A percentile compares a stretch with the other conserved stretches of the same genome.
Evolutionary conservation across 1,140 invertebrate species (phyloP).

Genomic region (Bombus terrestris): DNA sequence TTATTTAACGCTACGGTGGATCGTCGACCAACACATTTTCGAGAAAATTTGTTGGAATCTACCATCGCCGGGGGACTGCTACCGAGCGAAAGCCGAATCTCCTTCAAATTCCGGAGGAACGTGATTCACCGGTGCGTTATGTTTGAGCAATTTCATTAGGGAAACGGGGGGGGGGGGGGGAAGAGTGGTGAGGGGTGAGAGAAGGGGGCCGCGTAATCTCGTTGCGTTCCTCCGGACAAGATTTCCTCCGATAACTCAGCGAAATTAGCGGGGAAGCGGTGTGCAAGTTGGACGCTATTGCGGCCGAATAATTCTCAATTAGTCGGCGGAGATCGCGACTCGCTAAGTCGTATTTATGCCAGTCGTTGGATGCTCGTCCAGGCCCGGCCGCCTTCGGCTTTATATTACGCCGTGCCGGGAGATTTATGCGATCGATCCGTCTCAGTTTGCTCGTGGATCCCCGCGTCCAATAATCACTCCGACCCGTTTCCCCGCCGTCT

Average conservation of each 20-base stretch:
- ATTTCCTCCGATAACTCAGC: slow-evolving; percentile 59
- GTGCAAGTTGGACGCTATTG: slow-evolving; percentile 60
- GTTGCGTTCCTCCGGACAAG: slow-evolving; percentile 51
- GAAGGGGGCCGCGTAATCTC: slow-evolving; percentile 11
- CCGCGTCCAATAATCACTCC: slow-evolving; percentile 52
- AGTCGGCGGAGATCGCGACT: slow-evolving; percentile 67
- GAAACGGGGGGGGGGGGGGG: too few relatives aligned
- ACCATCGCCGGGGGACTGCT: not conserved
- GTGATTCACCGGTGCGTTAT: slow-evolving; percentile 10
- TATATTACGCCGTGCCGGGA: slow-evolving; percentile 72
- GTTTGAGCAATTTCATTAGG: slow-evolving; percentile 32
- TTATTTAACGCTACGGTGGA: too few relatives aligned
- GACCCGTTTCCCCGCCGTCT: not conserved
- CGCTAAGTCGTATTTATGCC: slow-evolving; percentile 78
- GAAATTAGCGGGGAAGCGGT: slow-evolving; percentile 57
- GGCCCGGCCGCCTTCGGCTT: slow-evolving; percentile 59
- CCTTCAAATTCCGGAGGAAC: slow-evolving; percentile 8
- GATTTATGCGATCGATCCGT: slow-evolving; percentile 77
- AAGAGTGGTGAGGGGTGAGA: accelerated
- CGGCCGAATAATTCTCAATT: slow-evolving; percentile 78
- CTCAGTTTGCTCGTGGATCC: slow-evolving; percentile 73
- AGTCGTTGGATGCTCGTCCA: slow-evolving; percentile 44
- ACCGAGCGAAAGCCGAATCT: not conserved
- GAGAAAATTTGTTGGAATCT: not conserved
- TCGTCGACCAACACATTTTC: not conserved